Evolutionary conservation across 2,797 vertebrate genomes (phyloP), one percentile per base, ranked within the genome.

Genomic region (Acipenser ruthenus): DNA sequence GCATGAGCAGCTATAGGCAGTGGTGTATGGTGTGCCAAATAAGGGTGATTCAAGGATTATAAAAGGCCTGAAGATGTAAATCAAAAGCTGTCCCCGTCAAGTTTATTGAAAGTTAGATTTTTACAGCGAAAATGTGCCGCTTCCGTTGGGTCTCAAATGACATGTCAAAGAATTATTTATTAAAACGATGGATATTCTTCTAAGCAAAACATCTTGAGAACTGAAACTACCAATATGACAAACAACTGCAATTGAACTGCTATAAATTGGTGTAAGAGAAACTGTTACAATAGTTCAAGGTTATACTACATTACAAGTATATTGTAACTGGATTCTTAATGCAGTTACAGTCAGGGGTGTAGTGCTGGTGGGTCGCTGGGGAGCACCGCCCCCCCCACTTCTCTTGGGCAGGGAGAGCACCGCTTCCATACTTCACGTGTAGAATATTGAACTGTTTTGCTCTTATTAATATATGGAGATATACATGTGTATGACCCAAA

Each of bases 21-120:
- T 58, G 55, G 10, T 58, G 55, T 58, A 58, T 13, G 55, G 55
- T 58, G 55, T 58, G 55, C 55, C 55, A n/a, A 58, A 58, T 58
- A 58, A 58, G 55, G n/a, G 15, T 6, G 55, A 58, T 58, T 58
- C 55, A 58, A n/a, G 55, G 55, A 55, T n/a, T n/a, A 58, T 58
- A 58, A 15, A 58, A 58, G 55, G 55, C 10, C 55, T 13, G 12
- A 58, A 58, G 11, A 58, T 58, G 55, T 58, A 58, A 58, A 58
- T 13, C 11, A 58, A 58, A 58, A 58, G 55, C 55, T 58, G 55
- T 58, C 15, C 55, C 55, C 12, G 7, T n/a, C 15, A 11, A 58
- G 4, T 58, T 58, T 58, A 58, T 58, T 58, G 12, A 58, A 58
- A 58, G 55, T 58, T 11, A 13, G 10, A 58, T 13, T 58, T 58